Percentiles rank a stretch among this genome's conserved stretches.
These are phyloP conservation scores for Rissa tridactyla DNA, from an alignment of 2,113 vertebrate species.

Conservation along the genomic window DNA sequence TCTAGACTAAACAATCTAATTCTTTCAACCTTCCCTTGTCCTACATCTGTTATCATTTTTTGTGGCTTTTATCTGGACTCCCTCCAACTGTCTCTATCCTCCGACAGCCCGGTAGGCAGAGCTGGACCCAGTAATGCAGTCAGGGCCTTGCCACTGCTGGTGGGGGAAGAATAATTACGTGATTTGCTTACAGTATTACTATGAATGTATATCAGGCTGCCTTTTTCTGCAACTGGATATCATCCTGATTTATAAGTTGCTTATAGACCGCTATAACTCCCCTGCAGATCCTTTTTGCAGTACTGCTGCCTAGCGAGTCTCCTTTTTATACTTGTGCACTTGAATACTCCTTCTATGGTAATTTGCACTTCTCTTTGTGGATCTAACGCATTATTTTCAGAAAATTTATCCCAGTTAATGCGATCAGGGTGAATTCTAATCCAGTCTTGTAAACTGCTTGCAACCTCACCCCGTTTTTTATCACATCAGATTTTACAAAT, in stretches of 20 bases:
- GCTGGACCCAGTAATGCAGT: not conserved
- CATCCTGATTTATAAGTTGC: not conserved
- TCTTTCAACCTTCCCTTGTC: not conserved
- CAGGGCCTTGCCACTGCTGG: not conserved
- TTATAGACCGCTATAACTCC: not conserved
- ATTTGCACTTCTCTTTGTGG: not conserved
- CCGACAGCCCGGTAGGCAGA: not conserved
- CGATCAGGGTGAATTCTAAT: not conserved
- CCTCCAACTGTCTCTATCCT: not conserved
- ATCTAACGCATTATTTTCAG: not conserved
- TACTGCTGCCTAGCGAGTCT: not conserved
- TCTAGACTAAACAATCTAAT: conserved; percentile 37
- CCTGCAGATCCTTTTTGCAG: not conserved
- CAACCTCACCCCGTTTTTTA: not conserved
- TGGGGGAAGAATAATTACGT: not conserved
- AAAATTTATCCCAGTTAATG: not conserved
- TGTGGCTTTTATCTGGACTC: conserved; percentile 13
- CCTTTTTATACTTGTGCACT: not conserved
- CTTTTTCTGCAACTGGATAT: not conserved
- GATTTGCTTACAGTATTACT: not conserved
- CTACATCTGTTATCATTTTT: conserved; percentile 5
- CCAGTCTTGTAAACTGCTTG: not conserved
- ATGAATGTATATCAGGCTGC: not conserved
- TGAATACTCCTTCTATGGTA: not conserved
- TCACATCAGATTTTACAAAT: not conserved